Evolutionary conservation across 1,140 invertebrate species (phyloP), one percentile per base, ranked within the genome.

Genomic region (Leptinotarsa defecta): DNA sequence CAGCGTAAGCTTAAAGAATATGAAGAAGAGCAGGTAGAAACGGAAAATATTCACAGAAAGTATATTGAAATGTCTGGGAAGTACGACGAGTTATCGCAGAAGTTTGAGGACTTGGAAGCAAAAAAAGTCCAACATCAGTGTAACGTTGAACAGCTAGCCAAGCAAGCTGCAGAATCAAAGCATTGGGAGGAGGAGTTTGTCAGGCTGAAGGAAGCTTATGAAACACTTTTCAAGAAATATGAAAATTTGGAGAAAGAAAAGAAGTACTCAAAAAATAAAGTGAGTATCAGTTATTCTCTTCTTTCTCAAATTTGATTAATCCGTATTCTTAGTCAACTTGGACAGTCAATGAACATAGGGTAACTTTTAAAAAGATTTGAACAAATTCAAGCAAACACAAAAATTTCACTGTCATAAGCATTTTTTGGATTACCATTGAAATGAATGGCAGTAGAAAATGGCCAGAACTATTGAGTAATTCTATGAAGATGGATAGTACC

Each of bases 61-160:
- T 85, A 84, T 64, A 84, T 84, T 34, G 83, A 84, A 20, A 79
- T 83, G 20, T 83, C 80, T 74, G 80, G 81, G 11, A 84, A 83
- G 72, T 84, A 83, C 71, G 83, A 84, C 76, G 68, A 79, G 13
- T 73, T 85, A 48, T 76, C 79, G n/a, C 79, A 81, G 64, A 78
- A 83, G 52, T 82, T 76, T 71, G 80, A 84, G 63, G 48, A 27
- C 22, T 22, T 80, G 27, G 74, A 78, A 68, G 43, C 67, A 48
- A 71, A 77, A 65, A 78, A 78, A 68, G 19, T 13, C 19, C 49
- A 70, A 17, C 13, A 76, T 17, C 65, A 73, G 5, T 48, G 20
- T 34, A 57, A 75, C 52, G 17, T 77, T 62, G 43, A 17, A 11
- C 27, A 64, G 17, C 3, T 48, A 13, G 20, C n/a, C 13, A 65